phyloP scores from a whole-genome alignment of 2,113 vertebrate species.

The Amblyopsis rosae region DNA sequence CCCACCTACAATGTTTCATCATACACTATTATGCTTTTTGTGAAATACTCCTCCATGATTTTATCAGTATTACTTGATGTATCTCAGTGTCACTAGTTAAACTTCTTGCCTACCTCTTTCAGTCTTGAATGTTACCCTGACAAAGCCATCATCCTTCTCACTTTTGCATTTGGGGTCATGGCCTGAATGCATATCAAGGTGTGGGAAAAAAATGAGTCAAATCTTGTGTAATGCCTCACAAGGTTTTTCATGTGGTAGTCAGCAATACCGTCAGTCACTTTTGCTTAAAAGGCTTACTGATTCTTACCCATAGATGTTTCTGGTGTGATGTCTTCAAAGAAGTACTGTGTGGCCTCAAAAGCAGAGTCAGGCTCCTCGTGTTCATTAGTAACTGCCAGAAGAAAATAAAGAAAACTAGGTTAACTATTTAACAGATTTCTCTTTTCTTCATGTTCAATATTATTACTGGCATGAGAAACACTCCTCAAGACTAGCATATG shows the following conservation, averaged over 20 bases:
- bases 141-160: conserved; percentile 90
- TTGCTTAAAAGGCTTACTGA: background rate
- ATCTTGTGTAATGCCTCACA: background rate
- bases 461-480: background rate
- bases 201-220: background rate
- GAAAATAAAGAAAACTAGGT: background rate
- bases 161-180: conserved; percentile 82
- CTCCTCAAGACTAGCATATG: background rate
- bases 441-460: no score
- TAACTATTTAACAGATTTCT: background rate
- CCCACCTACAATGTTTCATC: background rate
- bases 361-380: conserved; percentile 96
- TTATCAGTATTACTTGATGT: background rate
- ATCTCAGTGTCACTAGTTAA: background rate
- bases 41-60: no score
- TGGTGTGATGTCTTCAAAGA: conserved; percentile 97
- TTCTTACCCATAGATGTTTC: conserved; percentile 87
- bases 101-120: conserved; percentile 83
- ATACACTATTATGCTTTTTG: no score
- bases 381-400: conserved; percentile 81
- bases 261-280: background rate
- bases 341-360: conserved; percentile 97
- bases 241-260: background rate
- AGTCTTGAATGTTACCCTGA: conserved; percentile 90
- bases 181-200: conserved; percentile 63